Base-by-base conservation (phyloP, 1,140 invertebrate species). In the Drosophila burlai region DNA sequence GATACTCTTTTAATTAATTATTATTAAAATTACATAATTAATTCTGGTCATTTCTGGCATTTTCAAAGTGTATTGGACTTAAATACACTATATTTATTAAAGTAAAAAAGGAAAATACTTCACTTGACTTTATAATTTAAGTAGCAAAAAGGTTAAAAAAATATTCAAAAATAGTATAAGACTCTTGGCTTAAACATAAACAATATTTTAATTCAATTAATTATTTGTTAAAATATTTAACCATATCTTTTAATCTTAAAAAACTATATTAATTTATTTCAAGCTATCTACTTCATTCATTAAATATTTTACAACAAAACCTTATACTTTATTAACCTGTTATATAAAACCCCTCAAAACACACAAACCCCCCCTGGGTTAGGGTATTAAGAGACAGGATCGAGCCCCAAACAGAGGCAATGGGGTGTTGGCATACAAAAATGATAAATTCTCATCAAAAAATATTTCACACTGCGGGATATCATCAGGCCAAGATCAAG, bases 371-470 rank as follows among this genome's bases (percentile, higher is more conserved):
- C 31, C 46, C 5, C 1, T 4, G 0, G 0, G 3, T 18, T 9
- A 73, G 69, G 2, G 69, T 72, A 73, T 73, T 3, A 11, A 40
- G 57, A 31, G 10, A 34, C 42, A 57, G 54, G 40, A 71, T 13
- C n/a, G 21, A 42, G 34, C 34, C 34, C 13, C 43, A 63, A 68
- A 58, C 47, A 18, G 58, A 66, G 79, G 66, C 76, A 73, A 61
- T 66, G 69, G 65, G 73, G 80, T 81, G 80, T 84, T 85, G 81
- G 77, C 81, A 77, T 76, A 81, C 73, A 77, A 64, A 71, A 72
- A 90, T 90, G 85, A 90, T 90, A 90, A 90, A 90, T 90, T 90
- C 85, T 90, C 85, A 90, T 90, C 85, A 90, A 90, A 90, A 81
- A 76, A 90, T 82, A 90, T 82, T 90, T 90, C 85, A 90, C 85